These are phyloP conservation scores for Pristionchus maxplancki DNA, from an alignment of 2,888 invertebrate species.

Conservation along the genomic window DNA sequence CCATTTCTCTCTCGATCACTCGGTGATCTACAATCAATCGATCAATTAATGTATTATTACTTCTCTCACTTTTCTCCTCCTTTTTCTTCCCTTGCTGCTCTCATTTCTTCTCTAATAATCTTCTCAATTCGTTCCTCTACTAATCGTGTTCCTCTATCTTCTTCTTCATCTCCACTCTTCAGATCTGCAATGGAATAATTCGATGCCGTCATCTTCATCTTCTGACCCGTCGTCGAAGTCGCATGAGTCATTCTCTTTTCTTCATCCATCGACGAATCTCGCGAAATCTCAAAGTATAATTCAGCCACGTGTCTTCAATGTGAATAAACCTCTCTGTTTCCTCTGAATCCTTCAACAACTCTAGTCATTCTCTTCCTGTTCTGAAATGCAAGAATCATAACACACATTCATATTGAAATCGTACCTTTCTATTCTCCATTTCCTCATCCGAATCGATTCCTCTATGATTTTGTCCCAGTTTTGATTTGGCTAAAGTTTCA, in stretches of 20 bases:
- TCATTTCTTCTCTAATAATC: constrained; percentile 52
- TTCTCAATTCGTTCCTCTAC: constrained; percentile 47
- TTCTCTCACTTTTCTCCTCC: constrained; percentile 33
- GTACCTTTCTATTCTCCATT: constrained; percentile 30
- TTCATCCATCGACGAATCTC: neutral
- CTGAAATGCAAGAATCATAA: neutral
- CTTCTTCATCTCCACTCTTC: constrained; percentile 51
- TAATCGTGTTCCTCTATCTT: constrained; percentile 43
- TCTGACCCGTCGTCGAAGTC: constrained; percentile 2
- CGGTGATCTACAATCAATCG: neutral
- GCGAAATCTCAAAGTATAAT: neutral
- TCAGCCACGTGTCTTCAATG: neutral
- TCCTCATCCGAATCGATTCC: constrained; percentile 31
- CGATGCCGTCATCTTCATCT: neutral
- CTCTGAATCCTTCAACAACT: constrained; percentile 38
- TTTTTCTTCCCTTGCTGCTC: constrained; percentile 53
- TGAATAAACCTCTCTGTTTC: constrained; percentile 35
- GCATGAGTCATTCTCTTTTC: neutral
- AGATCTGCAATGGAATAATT: neutral
- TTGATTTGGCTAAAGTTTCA: constrained; percentile 53
- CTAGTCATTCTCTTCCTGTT: constrained; percentile 35
- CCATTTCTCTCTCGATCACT: neutral
- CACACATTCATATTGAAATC: neutral
- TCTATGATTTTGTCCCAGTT: constrained; percentile 49
- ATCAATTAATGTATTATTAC: neutral